phyloP scores from a whole-genome alignment of 2,113 vertebrate species.

The Microtus montanus region DNA sequence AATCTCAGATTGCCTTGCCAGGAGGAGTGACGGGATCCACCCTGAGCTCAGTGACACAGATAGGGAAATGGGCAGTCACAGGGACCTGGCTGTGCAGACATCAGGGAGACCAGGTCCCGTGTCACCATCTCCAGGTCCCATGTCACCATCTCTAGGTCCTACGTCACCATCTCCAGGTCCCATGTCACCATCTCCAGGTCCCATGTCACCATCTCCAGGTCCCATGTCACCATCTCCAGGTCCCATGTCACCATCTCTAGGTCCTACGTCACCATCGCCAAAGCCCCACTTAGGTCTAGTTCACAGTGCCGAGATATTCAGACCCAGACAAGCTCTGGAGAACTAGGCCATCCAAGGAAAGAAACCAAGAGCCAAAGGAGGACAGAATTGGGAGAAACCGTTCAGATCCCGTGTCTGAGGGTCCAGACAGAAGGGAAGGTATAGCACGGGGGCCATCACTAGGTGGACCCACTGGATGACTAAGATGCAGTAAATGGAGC shows the following conservation, averaged over 20 bases:
- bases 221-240: not conserved
- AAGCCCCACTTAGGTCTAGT: not conserved
- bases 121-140: not conserved
- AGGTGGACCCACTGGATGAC: not conserved
- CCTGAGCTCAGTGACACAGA: not conserved
- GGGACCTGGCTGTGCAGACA: not conserved
- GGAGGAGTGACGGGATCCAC: not conserved
- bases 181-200: not conserved
- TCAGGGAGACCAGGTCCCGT: not conserved
- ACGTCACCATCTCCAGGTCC: not conserved
- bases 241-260: not conserved
- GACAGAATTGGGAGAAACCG: not conserved
- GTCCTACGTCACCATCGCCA: no score
- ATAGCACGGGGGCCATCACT: not conserved
- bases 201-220: no score
- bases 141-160: no score
- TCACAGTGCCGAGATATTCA: not conserved
- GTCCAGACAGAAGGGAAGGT: not conserved
- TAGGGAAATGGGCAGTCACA: not conserved
- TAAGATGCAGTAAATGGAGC: not conserved
- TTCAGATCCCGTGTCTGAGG: not conserved
- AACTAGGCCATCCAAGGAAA: not conserved
- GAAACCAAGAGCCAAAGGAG: conserved; percentile 2
- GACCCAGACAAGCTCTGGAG: not conserved
- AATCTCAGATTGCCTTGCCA: not conserved